phyloP scores from a whole-genome alignment of 2,888 invertebrate species.

The Diaprepes abbreviatus region DNA sequence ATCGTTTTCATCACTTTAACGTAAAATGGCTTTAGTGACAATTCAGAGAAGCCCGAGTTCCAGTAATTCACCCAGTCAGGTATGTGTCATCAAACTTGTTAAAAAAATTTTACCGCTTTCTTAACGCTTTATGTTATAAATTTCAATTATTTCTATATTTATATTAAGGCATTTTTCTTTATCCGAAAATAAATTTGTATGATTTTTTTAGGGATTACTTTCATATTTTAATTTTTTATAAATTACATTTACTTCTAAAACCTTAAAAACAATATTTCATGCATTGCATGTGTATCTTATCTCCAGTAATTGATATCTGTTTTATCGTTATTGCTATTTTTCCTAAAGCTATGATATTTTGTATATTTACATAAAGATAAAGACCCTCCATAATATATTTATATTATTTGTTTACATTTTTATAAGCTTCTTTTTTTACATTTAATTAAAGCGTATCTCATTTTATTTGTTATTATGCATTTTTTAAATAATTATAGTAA shows the following conservation, averaged over 20 bases:
- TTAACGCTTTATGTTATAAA: too few species aligned
- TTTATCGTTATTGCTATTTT: slow-evolving; percentile 7
- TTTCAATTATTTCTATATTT: too few species aligned
- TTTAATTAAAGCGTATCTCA: too few species aligned
- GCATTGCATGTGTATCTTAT: background rate
- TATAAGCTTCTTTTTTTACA: slow-evolving; percentile 15
- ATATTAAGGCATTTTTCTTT: too few species aligned
- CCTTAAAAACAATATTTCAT: too few species aligned
- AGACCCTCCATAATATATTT: slow-evolving; percentile 23
- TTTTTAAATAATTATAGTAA: too few species aligned
- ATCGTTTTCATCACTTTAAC: slow-evolving; percentile 31
- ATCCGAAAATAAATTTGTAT: too few species aligned
- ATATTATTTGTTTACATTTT: slow-evolving; percentile 36
- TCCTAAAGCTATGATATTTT: slow-evolving; percentile 18
- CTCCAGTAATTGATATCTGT: slow-evolving; percentile 21
- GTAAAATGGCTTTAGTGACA: slow-evolving; percentile 78
- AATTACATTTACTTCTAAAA: too few species aligned
- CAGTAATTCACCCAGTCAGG: slow-evolving; percentile 72
- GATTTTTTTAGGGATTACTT: too few species aligned
- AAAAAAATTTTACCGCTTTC: too few species aligned
- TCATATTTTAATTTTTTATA: too few species aligned
- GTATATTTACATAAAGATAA: slow-evolving; percentile 17
- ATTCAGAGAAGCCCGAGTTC: slow-evolving; percentile 81
- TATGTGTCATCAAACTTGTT: slow-evolving; percentile 48
- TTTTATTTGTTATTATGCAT: too few species aligned